Base-by-base conservation (phyloP, 1,140 invertebrate genomes). In the Lithobius niger region DNA sequence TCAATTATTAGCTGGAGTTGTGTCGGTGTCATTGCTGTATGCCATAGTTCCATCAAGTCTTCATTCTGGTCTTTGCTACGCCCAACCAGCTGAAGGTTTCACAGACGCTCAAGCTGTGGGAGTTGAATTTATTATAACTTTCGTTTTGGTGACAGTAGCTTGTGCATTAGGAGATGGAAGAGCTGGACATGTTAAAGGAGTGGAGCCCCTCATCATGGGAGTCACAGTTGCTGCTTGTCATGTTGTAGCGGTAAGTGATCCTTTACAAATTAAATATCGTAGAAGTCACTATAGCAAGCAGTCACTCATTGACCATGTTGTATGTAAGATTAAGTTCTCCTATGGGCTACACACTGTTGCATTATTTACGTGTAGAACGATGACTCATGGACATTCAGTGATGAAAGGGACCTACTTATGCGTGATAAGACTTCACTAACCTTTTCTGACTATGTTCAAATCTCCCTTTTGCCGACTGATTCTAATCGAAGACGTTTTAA, bases 1-100 rank as follows among this genome's bases (percentile, higher is more conserved):
- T 26, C 69, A 71, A 60, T 63, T 64, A 36, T 52, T 70, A 2
- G 75, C 73, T 1, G 72, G 68, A 6, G 64, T 75, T 24, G 62
- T 68, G 3, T 74, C 70, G 0, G 70, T 72, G 0, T 67, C 58
- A 0, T 55, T 73, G 21, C 60, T 73, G 25, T 62, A 66, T 56
- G 62, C 21, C 13, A 16, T 50, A 3, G 3, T 50, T 6, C 48
- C 48, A 4, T 22, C 25, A 19, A 19, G 6, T 3, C 48, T 50
- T 3, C 22, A 25, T 24, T 3, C 3, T 50, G 48, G 19, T 16
- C 3, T 27, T 4, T 24, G 22, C 3, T 10, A 13, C 24, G 25
- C 19, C 13, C 3, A 21, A 4, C 48, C 24, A 13, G 48, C 16
- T 16, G 10, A 10, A 4, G 22, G 21, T 25, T 26, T 50, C 3